Conservation (phyloP, 2,797 vertebrate genomes). For the Epinephelus awoara region DNA sequence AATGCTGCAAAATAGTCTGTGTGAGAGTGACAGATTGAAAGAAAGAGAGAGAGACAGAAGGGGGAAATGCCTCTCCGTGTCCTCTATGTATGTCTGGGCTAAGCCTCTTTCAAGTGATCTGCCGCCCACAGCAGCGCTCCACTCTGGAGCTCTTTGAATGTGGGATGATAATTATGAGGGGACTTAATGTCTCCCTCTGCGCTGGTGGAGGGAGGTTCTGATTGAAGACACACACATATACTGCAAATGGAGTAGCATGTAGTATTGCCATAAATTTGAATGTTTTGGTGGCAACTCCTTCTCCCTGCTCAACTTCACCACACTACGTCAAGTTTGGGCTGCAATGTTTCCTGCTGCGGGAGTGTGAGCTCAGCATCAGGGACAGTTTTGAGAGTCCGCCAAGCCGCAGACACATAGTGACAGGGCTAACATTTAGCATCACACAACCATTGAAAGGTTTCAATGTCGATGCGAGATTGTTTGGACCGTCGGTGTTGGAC, state of each 20-base stretch:
- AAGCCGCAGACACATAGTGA: too few relatives aligned
- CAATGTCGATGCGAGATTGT: too few relatives aligned
- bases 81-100: conserved; percentile 49
- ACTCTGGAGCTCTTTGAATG: conserved; percentile 58
- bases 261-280: too few relatives aligned
- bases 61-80: conserved; percentile 35
- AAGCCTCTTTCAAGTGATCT: conserved; percentile 70
- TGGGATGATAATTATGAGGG: conserved; percentile 78
- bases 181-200: conserved; percentile 58
- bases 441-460: too few relatives aligned
- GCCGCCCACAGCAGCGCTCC: conserved; percentile 62
- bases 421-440: too few relatives aligned
- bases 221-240: not conserved
- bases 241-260: not conserved
- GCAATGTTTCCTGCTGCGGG: too few relatives aligned
- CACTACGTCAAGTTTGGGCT: too few relatives aligned
- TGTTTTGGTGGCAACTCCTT: too few relatives aligned
- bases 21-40: conserved; percentile 24
- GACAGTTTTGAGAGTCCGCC: too few relatives aligned
- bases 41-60: conserved; percentile 11
- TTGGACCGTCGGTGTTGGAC: too few relatives aligned
- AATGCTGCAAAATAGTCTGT: conserved; percentile 24
- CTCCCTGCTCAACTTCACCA: too few relatives aligned
- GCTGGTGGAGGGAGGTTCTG: conserved; percentile 16
- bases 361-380: too few relatives aligned